A percentile compares a stretch with the other conserved stretches of the same genome.
Evolutionary conservation across 2,113 vertebrate genomes (phyloP).

Genomic region (Peromyscus maniculatus): DNA sequence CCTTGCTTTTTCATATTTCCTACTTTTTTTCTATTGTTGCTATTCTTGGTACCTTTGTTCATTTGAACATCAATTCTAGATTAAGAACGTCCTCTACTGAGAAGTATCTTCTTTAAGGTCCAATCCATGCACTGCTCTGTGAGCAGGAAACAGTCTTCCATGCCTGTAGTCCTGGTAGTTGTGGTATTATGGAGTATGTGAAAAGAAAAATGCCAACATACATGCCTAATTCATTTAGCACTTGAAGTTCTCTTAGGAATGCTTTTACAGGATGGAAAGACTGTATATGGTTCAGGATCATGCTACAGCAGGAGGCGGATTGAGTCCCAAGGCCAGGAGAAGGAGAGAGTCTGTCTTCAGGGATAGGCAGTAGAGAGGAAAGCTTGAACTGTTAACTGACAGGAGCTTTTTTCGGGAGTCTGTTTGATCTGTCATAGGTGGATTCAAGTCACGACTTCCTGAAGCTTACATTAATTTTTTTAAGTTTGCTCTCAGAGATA

Average conservation of each 20-base stretch:
- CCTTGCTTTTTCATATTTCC: neutral
- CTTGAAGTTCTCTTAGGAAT: neutral
- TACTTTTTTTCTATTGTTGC: neutral
- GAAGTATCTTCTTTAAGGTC: neutral
- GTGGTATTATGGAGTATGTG: neutral
- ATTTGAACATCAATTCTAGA: neutral
- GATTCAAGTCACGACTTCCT: neutral
- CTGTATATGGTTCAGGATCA: accelerated
- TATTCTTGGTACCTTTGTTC: neutral
- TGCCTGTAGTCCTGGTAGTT: neutral
- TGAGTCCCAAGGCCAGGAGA: neutral
- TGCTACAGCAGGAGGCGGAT: accelerated
- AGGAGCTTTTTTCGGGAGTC: neutral
- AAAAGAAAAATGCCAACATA: neutral
- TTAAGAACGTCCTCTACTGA: neutral
- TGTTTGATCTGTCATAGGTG: neutral
- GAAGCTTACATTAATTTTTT: neutral
- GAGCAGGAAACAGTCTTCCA: neutral
- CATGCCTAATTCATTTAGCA: neutral
- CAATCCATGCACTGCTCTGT: neutral
- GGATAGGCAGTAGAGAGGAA: neutral
- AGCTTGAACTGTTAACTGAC: neutral
- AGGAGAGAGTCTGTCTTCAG: accelerated
- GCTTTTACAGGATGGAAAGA: neutral
- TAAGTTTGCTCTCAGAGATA: neutral